Conservation (phyloP, 64 coral and sea anemone genomes). For the Stylophora pistillata region DNA sequence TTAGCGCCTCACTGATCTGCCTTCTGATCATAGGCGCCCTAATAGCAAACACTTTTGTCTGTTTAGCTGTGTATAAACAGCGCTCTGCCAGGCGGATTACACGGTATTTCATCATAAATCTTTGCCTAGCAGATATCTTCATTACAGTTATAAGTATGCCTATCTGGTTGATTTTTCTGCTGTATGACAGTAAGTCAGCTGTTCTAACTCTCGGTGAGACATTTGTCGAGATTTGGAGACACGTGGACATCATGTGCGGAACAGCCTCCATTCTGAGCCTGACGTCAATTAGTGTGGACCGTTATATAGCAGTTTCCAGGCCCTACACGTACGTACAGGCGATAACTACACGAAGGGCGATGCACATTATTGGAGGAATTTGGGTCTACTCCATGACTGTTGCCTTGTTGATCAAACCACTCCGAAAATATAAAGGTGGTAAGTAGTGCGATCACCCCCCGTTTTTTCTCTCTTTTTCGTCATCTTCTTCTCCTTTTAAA, state of each 20-base stretch:
- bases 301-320: slow-evolving; percentile 69
- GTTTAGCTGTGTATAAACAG: slow-evolving; percentile 40
- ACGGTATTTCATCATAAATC: slow-evolving; percentile 79
- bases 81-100: slow-evolving; percentile 52
- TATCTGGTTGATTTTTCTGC: slow-evolving; percentile 58
- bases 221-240: slow-evolving; percentile 55
- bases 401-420: slow-evolving; percentile 44
- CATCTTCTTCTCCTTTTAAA: neutral
- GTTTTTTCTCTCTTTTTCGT: neutral
- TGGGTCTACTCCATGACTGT: slow-evolving; percentile 72
- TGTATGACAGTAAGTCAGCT: slow-evolving; percentile 2
- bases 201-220: neutral
- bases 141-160: slow-evolving; percentile 80
- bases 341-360: slow-evolving; percentile 51
- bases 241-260: slow-evolving; percentile 70
- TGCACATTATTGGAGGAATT: slow-evolving; percentile 50
- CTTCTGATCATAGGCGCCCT: slow-evolving; percentile 55
- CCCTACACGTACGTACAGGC: slow-evolving; percentile 60
- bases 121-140: slow-evolving; percentile 68
- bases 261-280: slow-evolving; percentile 83
- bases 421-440: slow-evolving; percentile 44
- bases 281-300: slow-evolving; percentile 75
- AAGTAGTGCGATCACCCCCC: neutral
- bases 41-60: slow-evolving; percentile 64
- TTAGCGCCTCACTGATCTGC: slow-evolving; percentile 38